Conservation (phyloP, 2,888 invertebrate species). For the Tenthredo scrophulariae region DNA sequence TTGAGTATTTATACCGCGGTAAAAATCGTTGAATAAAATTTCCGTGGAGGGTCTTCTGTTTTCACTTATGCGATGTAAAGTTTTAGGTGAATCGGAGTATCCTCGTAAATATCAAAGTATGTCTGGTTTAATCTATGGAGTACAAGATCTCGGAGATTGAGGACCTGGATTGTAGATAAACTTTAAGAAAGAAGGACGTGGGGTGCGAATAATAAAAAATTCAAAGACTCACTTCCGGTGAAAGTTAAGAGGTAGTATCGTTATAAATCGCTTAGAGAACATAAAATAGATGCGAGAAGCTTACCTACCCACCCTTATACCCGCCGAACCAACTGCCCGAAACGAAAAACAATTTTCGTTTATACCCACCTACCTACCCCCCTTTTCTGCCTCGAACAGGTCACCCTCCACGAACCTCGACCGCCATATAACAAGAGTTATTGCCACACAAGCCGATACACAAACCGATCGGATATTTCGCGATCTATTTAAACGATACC, state of each 20-base stretch:
- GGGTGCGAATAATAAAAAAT: slow-evolving; percentile 44
- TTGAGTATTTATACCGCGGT: neutral
- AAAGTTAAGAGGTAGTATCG: slow-evolving; percentile 53
- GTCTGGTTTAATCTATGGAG: neutral
- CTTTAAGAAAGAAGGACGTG: neutral
- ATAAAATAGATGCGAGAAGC: slow-evolving; percentile 51
- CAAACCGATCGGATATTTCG: slow-evolving; percentile 56
- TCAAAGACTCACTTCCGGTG: slow-evolving; percentile 46
- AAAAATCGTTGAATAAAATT: neutral
- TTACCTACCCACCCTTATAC: neutral
- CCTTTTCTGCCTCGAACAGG: neutral
- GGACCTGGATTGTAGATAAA: neutral
- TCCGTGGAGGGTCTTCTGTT: neutral
- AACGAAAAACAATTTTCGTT: slow-evolving; percentile 58
- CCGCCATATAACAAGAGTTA: slow-evolving; percentile 67
- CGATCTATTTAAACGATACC: slow-evolving; percentile 38
- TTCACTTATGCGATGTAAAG: neutral
- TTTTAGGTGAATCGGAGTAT: neutral
- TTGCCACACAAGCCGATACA: slow-evolving; percentile 67
- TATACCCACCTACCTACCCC: slow-evolving; percentile 44
- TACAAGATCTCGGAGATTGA: neutral
- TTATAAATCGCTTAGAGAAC: slow-evolving; percentile 54
- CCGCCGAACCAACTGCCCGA: slow-evolving; percentile 46
- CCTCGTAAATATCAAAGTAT: neutral
- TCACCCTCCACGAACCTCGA: slow-evolving; percentile 40